Base-by-base conservation (phyloP, 2,888 invertebrate genomes). In the Liodrosophila aerea region DNA sequence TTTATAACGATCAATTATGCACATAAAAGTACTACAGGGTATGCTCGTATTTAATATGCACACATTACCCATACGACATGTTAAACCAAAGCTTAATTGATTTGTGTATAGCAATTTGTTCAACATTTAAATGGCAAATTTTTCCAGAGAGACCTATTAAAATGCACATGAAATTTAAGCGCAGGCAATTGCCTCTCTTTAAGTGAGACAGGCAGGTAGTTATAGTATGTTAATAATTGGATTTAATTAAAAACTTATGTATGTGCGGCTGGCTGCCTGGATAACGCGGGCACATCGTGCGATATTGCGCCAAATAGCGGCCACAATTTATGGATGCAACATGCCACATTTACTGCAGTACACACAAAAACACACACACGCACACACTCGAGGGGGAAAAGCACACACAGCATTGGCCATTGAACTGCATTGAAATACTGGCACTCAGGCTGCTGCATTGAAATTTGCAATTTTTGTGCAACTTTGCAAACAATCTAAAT, bases 311-410 rank as follows among this genome's bases (percentile, higher is more conserved):
- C 64, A 72, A 69, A 72, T 59, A 57, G 52, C 59, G 40, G 53
- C 49, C 65, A 47, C 80, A 80, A 83, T 83, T 82, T 82, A 80
- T 82, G 62, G 72, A 52, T 47, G 54, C 60, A 45, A 59, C 58
- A 60, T 51, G 47, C 43, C 60, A 33, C 59, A 63, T 46, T 37
- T 34, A 31, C 31, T 29, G 43, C 43, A 41, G 40, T 12, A 31
- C 27, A 31, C 8, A 27, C 12, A 43, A 9, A 36, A 2, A 37
- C 22, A 22, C 22, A n/a, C n/a, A 31, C 27, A 31, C 8, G 16
- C 12, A 43, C 12, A 36, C 2, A 37, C 22, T 4, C 22, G 2
- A 5, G 22, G 22, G 22, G 5, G 22, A 11, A 15, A 8, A 8
- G 11, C n/a, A 3, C 18, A 45, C 29, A 15, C 18, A 7, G 46